These are phyloP conservation scores for Oreochromis niloticus DNA, from an alignment of 2,113 vertebrate species.

Conservation along the genomic window DNA sequence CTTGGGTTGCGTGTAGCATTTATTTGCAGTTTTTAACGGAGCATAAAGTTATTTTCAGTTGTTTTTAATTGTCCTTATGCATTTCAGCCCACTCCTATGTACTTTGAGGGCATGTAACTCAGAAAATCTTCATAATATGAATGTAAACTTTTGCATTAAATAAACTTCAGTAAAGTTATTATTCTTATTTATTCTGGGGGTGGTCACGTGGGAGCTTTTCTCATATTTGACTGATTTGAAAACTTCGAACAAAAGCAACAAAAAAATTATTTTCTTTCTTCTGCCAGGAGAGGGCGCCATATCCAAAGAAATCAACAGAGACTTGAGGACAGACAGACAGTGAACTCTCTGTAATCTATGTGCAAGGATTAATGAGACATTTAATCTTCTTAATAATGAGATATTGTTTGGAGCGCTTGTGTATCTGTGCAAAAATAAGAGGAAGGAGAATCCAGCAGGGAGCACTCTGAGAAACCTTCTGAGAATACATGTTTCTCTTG, in stretches of 20 bases:
- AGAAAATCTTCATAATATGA: background rate
- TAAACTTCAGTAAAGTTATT: background rate
- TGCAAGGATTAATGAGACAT: background rate
- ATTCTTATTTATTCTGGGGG: background rate
- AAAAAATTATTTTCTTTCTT: background rate
- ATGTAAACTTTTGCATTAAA: background rate
- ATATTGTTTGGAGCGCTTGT: background rate
- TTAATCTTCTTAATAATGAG: background rate
- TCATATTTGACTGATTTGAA: background rate
- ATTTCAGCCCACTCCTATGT: background rate
- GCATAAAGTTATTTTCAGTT: background rate
- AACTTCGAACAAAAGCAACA: background rate
- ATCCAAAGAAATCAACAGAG: background rate
- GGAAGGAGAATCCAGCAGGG: background rate
- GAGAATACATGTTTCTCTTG: background rate
- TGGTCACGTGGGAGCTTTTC: background rate
- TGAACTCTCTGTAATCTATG: background rate
- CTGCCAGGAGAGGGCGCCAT: conserved; percentile 31
- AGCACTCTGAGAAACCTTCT: background rate
- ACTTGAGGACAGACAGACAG: background rate
- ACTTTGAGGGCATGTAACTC: background rate
- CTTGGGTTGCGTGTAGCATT: background rate
- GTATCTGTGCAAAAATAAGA: background rate
- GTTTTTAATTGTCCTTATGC: background rate
- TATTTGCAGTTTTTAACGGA: background rate